Percentiles rank a stretch among this genome's conserved stretches.
phyloP scores from a whole-genome alignment of 1,140 invertebrate genomes.

The Aphaenogaster floridana region DNA sequence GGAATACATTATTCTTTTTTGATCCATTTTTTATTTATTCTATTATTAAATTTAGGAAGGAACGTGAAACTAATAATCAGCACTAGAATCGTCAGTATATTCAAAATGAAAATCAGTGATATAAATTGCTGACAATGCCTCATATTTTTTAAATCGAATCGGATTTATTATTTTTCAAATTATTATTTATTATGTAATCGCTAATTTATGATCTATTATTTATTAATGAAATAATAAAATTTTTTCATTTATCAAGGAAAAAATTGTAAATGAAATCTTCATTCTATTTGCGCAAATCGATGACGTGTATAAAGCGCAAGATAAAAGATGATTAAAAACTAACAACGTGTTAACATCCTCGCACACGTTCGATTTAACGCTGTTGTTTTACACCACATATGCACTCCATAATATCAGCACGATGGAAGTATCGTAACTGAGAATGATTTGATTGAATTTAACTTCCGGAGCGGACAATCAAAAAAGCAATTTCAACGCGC shows the following conservation, averaged over 20 bases:
- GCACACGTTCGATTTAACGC: slow-evolving; percentile 4
- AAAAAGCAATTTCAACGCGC: slow-evolving; percentile 64
- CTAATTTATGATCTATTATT: not conserved
- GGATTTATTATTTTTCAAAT: not conserved
- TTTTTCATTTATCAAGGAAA: not conserved
- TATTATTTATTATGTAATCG: not conserved
- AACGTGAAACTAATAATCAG: not conserved
- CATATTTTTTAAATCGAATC: not conserved
- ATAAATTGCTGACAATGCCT: not conserved
- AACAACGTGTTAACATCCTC: slow-evolving; percentile 16
- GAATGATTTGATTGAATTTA: slow-evolving; percentile 64
- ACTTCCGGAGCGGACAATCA: slow-evolving; percentile 58
- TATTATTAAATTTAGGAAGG: not conserved
- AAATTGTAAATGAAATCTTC: not conserved
- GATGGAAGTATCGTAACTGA: slow-evolving; percentile 56
- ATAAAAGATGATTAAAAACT: slow-evolving; percentile 41
- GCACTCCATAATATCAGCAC: slow-evolving; percentile 26
- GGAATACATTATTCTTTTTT: not conserved
- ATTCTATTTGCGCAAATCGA: not conserved
- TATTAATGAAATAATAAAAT: too few species aligned
- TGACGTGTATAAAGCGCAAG: not conserved
- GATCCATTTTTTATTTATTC: slow-evolving; percentile 8
- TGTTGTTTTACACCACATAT: slow-evolving; percentile 28
- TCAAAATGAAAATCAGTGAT: not conserved
- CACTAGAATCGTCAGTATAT: not conserved